A percentile compares a stretch with the other conserved stretches of the same genome.
Conservation (phyloP, 1,140 invertebrate species). For the Ladona fulva region DNA sequence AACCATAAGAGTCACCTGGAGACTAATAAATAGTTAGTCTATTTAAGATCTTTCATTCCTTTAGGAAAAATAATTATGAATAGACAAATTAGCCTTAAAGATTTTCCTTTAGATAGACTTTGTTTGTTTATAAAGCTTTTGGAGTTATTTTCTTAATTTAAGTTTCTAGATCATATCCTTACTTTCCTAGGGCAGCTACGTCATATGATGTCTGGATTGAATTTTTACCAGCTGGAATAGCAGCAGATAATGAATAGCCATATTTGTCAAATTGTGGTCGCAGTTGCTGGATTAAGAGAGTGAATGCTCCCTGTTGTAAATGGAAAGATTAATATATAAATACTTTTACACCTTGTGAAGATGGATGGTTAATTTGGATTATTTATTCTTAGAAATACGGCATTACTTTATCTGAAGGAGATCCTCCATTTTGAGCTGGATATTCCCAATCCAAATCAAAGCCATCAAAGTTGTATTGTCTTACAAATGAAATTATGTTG, state of each 20-base stretch:
- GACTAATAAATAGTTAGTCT: no score
- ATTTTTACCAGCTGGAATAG: conserved; percentile 46
- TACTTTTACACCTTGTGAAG: no score
- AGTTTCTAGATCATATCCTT: conserved; percentile 17
- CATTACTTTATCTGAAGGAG: background rate
- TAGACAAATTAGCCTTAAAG: no score
- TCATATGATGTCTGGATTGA: conserved; percentile 49
- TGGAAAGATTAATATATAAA: no score
- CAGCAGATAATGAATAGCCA: conserved; percentile 44
- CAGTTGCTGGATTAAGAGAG: conserved; percentile 44
- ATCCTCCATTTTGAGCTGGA: conserved; percentile 32
- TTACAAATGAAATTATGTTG: conserved; percentile 27
- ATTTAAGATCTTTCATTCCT: no score
- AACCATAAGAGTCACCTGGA: no score
- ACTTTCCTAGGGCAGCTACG: conserved; percentile 39
- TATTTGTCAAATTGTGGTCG: conserved; percentile 44
- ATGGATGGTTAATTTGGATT: no score
- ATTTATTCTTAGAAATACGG: no score
- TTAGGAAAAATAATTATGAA: no score
- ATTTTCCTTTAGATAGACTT: no score
- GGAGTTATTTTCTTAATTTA: background rate
- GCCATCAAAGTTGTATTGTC: conserved; percentile 36
- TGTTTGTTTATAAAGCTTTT: no score
- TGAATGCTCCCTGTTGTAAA: background rate
- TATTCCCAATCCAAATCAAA: conserved; percentile 43